These are phyloP conservation scores for Pterobdella sp. DNA, from an alignment of 2,888 invertebrate genomes.

Conservation along the genomic window DNA sequence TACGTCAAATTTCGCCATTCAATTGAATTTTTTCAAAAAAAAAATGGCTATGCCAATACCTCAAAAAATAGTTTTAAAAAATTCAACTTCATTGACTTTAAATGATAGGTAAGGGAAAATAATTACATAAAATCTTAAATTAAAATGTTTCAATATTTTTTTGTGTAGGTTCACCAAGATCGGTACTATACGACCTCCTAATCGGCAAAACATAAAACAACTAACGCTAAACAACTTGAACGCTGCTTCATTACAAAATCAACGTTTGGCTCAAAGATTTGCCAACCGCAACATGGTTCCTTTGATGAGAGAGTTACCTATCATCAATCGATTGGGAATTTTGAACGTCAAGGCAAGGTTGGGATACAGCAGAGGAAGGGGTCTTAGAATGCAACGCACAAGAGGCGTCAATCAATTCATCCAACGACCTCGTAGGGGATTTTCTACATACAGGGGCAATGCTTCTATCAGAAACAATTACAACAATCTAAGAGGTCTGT, in stretches of 20 bases:
- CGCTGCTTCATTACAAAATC: slow-evolving; percentile 7
- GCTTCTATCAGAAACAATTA: background rate
- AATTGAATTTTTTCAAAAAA: background rate
- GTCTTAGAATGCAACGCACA: background rate
- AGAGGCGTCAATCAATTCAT: background rate
- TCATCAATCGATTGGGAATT: background rate
- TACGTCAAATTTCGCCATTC: too few species aligned
- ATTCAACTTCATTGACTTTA: slow-evolving; percentile 26
- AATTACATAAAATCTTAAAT: background rate
- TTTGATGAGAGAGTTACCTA: background rate
- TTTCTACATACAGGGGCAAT: background rate
- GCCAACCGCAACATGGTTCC: background rate
- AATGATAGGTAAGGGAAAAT: slow-evolving; percentile 29
- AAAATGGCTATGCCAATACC: slow-evolving; percentile 32
- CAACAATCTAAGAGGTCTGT: background rate
- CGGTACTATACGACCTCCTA: background rate
- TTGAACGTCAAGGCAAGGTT: background rate
- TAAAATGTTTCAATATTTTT: background rate
- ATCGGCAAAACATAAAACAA: background rate
- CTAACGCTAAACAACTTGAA: too few species aligned
- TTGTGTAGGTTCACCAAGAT: background rate
- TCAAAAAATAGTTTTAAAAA: slow-evolving; percentile 33
- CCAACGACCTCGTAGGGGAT: background rate
- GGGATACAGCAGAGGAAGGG: slow-evolving; percentile 2
- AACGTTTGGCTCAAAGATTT: background rate